A percentile compares a stretch with the other conserved stretches of the same genome.
These are phyloP conservation scores for Cactoblastis cactorum DNA, from an alignment of 2,888 invertebrate species.

Conservation along the genomic window DNA sequence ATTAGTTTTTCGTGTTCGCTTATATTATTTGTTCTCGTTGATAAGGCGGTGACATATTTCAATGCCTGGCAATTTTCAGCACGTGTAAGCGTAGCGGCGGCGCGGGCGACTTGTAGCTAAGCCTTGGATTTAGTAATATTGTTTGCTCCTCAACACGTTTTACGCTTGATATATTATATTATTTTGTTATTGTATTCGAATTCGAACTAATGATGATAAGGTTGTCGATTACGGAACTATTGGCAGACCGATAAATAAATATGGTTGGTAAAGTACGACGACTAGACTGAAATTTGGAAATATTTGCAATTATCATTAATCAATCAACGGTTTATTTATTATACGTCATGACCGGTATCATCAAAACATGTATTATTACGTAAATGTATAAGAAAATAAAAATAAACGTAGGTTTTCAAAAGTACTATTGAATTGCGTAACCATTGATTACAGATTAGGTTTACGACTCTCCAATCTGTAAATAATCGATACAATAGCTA, in stretches of 20 bases:
- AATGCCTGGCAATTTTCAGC: conserved; percentile 31
- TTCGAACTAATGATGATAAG: no score
- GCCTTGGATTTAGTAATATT: no score
- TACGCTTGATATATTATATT: no score
- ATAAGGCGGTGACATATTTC: conserved; percentile 50
- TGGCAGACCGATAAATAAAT: no score
- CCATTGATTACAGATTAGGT: conserved; percentile 37
- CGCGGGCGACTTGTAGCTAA: no score
- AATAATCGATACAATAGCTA: conserved; percentile 43
- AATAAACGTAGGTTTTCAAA: conserved; percentile 7
- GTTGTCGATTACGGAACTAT: no score
- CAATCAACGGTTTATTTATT: not conserved
- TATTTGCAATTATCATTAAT: no score
- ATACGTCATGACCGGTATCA: not conserved
- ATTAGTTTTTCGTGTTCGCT: conserved; percentile 58
- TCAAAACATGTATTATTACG: not conserved
- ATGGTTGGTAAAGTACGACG: no score
- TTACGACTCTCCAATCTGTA: conserved; percentile 46
- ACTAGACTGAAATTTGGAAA: no score
- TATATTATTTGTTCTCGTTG: conserved; percentile 52
- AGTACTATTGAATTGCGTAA: conserved; percentile 49
- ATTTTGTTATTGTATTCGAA: no score
- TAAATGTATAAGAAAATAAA: not conserved
- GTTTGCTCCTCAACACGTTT: no score
- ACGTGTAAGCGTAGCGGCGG: conserved; percentile 38